phyloP scores from a whole-genome alignment of 2,888 invertebrate species.

The Nemotelus pantherinus region DNA sequence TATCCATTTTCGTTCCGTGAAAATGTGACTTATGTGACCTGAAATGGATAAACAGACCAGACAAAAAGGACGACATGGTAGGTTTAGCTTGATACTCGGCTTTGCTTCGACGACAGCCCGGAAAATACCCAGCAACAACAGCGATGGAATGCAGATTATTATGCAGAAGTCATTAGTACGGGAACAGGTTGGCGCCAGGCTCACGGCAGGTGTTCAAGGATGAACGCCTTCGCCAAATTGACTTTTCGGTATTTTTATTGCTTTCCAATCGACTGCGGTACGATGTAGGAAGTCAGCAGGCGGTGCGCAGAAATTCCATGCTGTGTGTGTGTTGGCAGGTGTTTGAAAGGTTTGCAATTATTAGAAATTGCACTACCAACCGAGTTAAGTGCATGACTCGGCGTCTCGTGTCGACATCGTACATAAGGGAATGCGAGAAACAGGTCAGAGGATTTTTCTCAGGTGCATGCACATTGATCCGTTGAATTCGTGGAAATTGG shows the following conservation, averaged over 20 bases:
- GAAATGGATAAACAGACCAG: conserved; percentile 28
- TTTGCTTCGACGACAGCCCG: background rate
- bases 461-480: too few relatives aligned
- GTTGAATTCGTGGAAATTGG: too few relatives aligned
- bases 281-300: conserved; percentile 1
- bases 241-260: conserved; percentile 40
- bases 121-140: conserved; percentile 4
- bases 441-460: too few relatives aligned
- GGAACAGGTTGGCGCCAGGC: conserved; percentile 46
- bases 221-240: conserved; percentile 39
- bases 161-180: conserved; percentile 42
- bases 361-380: conserved; percentile 36
- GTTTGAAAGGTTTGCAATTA: conserved; percentile 44
- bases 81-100: background rate
- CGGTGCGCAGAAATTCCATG: background rate
- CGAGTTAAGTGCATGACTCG: conserved; percentile 22
- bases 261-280: background rate
- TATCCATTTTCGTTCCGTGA: background rate
- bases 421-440: too few relatives aligned
- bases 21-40: conserved; percentile 42
- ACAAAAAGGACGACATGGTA: background rate
- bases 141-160: conserved; percentile 38
- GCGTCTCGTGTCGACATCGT: too few relatives aligned
- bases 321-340: conserved; percentile 35
- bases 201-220: conserved; percentile 45